These are phyloP conservation scores for Drosophila emarginata DNA, from an alignment of 2,888 invertebrate species.

Conservation along the genomic window DNA sequence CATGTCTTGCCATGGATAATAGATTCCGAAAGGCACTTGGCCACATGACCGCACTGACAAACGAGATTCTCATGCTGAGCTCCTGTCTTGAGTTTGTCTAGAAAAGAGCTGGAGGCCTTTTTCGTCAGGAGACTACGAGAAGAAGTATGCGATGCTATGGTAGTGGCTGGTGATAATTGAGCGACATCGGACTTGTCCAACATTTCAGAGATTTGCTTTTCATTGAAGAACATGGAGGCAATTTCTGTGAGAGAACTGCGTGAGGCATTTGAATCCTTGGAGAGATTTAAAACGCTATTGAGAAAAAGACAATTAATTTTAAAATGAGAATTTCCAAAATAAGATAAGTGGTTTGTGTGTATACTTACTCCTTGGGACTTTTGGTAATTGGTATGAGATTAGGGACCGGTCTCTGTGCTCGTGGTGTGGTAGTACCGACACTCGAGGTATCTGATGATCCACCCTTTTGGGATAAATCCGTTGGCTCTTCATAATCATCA, in stretches of 20 bases:
- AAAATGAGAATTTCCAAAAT: too few relatives aligned
- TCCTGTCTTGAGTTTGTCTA: slow-evolving; percentile 90
- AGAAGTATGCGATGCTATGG: slow-evolving; percentile 69
- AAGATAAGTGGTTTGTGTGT: not conserved
- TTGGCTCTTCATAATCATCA: slow-evolving; percentile 81
- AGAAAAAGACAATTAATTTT: not conserved
- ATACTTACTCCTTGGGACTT: slow-evolving; percentile 69
- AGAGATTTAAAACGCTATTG: slow-evolving; percentile 79
- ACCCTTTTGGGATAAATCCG: slow-evolving; percentile 82
- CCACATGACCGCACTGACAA: slow-evolving; percentile 89
- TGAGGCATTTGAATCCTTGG: slow-evolving; percentile 78
- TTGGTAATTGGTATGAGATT: slow-evolving; percentile 88
- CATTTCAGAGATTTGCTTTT: slow-evolving; percentile 76
- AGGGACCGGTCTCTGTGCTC: slow-evolving; percentile 86
- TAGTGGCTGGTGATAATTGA: slow-evolving; percentile 74
- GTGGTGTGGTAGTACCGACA: slow-evolving; percentile 76
- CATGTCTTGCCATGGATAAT: slow-evolving; percentile 90
- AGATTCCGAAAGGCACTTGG: slow-evolving; percentile 91
- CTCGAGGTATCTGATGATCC: slow-evolving; percentile 80
- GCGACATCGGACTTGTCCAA: slow-evolving; percentile 68
- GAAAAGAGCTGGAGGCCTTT: slow-evolving; percentile 87
- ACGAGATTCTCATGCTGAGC: slow-evolving; percentile 87
- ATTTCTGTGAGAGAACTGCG: slow-evolving; percentile 84
- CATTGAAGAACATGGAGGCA: slow-evolving; percentile 82
- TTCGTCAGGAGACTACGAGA: slow-evolving; percentile 69